phyloP scores from a whole-genome alignment of 2,797 vertebrate genomes.

The Neosilurus mollespiculum region DNA sequence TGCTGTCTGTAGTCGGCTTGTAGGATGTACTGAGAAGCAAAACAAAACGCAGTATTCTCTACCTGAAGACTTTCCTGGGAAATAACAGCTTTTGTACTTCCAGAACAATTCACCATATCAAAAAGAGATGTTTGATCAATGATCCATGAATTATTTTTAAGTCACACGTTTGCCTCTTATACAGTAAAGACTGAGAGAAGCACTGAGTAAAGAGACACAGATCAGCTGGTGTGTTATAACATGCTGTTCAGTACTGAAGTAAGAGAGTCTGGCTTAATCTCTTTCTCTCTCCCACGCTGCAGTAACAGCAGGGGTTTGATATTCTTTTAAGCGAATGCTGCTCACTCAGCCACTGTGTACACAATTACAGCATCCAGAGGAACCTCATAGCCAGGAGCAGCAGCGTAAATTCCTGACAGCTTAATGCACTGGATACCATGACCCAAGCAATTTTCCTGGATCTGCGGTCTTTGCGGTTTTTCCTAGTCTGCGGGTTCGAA shows the following conservation, averaged over 20 bases:
- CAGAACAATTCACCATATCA: neutral
- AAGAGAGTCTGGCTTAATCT: slow-evolving; percentile 12
- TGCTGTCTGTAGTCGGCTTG: no score
- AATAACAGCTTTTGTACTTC: neutral
- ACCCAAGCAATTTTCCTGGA: neutral
- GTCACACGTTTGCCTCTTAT: no score
- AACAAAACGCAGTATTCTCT: neutral
- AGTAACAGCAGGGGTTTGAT: slow-evolving; percentile 18
- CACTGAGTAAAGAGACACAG: neutral
- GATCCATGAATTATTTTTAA: no score
- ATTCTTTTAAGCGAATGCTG: slow-evolving; percentile 17
- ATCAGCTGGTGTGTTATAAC: neutral
- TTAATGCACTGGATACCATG: neutral
- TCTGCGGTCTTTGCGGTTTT: neutral
- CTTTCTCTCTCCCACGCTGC: slow-evolving; percentile 11
- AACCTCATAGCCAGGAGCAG: neutral
- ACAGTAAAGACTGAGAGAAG: neutral
- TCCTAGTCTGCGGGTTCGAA: neutral
- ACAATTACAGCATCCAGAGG: slow-evolving; percentile 19
- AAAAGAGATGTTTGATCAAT: neutral
- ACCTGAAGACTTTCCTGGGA: neutral
- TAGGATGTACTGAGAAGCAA: neutral
- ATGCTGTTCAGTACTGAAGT: slow-evolving; percentile 10
- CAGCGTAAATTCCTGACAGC: neutral
- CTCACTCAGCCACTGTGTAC: slow-evolving; percentile 16